Base-by-base conservation (phyloP, 2,797 vertebrate genomes). In the Hybognathus amarus region DNA sequence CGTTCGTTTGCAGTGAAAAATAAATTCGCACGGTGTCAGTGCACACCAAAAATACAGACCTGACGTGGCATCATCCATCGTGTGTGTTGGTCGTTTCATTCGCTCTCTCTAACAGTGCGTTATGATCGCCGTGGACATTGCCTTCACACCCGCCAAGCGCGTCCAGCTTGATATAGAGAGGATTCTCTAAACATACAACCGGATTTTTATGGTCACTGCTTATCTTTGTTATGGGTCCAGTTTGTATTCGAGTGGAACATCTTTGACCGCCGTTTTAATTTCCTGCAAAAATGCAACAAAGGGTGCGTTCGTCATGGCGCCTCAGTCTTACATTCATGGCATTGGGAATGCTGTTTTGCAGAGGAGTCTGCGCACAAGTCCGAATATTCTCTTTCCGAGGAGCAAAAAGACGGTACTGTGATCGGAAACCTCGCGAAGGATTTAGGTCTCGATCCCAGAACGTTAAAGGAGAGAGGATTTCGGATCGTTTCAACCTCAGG, bases 341-440 rank as follows among this genome's bases (percentile, higher is more conserved):
- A 6, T 22, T 83, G 54, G 47, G 50, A 7, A 77, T 89, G 80
- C 68, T 85, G 1, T 80, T 90, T 64, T 91, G 87, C 24, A 81
- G 50, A 54, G 56, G 10, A 2, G 18, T 88, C 27, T 52, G 52
- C 0, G 87, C 87, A 18, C 91, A 92, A 66, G 90, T 92, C 80
- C 87, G 77, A n/a, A 63, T 94, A 94, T 85, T 91, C 92, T 0
- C 77, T 94, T 24, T 69, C 68, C 1, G 93, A 94, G 86, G 92
- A 94, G 67, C 83, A 91, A 36, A 90, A 89, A 24, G 90, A 92
- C 36, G 91, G 90, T 42, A 82, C 91, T 30, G 81, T 91, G 30
- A 90, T 94, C 66, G 93, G 93, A 17, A 90, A 92, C 76, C 85
- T 93, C 50, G 83, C 90, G 38, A 91, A 90, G 82, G 93, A 94